These are phyloP conservation scores for Morone saxatilis DNA, from an alignment of 2,113 vertebrate genomes.

Conservation along the genomic window DNA sequence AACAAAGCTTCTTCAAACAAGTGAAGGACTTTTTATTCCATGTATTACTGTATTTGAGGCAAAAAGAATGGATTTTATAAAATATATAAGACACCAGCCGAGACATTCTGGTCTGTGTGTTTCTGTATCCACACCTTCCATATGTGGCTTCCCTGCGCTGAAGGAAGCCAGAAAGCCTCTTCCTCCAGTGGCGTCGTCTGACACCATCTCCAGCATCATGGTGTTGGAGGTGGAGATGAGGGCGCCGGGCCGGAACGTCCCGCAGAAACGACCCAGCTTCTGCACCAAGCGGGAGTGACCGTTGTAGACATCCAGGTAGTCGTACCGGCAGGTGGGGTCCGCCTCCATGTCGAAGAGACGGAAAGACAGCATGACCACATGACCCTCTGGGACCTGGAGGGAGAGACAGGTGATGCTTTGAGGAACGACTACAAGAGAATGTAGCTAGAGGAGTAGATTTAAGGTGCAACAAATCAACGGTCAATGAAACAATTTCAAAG, in stretches of 20 bases:
- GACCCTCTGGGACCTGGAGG: conserved; percentile 89
- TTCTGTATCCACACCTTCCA: conserved; percentile 81
- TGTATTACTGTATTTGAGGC: background rate
- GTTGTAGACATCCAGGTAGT: conserved; percentile 90
- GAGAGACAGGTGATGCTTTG: background rate
- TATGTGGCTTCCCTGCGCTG: conserved; percentile 87
- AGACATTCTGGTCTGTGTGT: background rate
- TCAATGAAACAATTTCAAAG: too few species aligned
- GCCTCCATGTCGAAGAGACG: conserved; percentile 92
- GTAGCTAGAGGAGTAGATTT: background rate
- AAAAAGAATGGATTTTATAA: background rate
- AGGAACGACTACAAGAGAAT: background rate
- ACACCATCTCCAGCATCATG: conserved; percentile 90
- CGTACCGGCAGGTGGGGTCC: conserved; percentile 90
- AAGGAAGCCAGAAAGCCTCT: conserved; percentile 90
- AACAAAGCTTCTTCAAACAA: background rate
- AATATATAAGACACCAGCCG: background rate
- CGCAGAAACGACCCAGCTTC: conserved; percentile 91
- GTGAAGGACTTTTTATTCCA: background rate
- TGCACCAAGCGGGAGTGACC: conserved; percentile 86
- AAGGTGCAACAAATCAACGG: background rate
- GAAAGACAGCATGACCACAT: conserved; percentile 92
- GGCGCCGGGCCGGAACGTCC: conserved; percentile 91
- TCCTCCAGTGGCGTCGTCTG: conserved; percentile 86
- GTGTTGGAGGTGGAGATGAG: conserved; percentile 90